phyloP scores from a whole-genome alignment of 2,888 invertebrate genomes.

The Pammene aurita region DNA sequence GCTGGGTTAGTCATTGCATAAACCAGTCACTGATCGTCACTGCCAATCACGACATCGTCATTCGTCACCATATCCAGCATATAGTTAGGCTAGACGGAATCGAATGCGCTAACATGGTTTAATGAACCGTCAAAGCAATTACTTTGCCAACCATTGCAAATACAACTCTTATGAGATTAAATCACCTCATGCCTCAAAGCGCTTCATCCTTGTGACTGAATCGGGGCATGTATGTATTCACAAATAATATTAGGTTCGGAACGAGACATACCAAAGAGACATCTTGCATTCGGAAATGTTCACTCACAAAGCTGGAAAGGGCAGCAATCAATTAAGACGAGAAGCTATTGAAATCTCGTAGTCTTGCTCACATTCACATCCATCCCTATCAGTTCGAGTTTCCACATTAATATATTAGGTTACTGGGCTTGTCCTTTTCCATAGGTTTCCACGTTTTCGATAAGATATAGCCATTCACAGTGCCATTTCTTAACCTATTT shows the following conservation, averaged over 20 bases:
- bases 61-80: no score
- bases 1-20: no score
- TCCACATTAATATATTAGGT: no score
- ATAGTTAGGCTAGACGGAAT: not conserved
- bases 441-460: no score
- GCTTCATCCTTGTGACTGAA: conserved; percentile 22
- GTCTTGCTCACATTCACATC: no score
- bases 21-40: no score
- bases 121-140: conserved; percentile 35
- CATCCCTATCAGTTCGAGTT: no score
- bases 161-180: conserved; percentile 28
- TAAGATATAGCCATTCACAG: no score
- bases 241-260: conserved; percentile 28
- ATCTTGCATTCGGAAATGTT: not conserved
- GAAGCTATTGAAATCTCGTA: no score
- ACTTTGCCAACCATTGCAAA: conserved; percentile 17
- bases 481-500: no score
- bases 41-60: no score
- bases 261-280: conserved; percentile 21
- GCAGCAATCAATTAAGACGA: not conserved
- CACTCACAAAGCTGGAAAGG: not conserved
- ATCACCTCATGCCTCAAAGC: conserved; percentile 31
- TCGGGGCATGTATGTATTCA: conserved; percentile 30
- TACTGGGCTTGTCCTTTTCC: no score
- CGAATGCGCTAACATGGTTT: conserved; percentile 10